phyloP scores from a whole-genome alignment of 2,888 invertebrate species.

The Enchytraeus crypticus region DNA sequence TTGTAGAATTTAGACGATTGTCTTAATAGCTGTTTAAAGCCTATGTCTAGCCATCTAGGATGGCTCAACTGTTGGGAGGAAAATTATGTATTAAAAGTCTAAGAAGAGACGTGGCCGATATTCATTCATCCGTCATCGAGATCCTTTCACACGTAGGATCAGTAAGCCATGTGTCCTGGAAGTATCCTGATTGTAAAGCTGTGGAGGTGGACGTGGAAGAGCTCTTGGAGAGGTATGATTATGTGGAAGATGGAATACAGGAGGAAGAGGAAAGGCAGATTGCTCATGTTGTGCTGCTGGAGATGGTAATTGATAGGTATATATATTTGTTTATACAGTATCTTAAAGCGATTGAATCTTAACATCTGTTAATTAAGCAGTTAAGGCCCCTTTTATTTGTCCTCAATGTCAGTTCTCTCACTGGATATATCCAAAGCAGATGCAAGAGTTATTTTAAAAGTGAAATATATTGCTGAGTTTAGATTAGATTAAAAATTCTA shows the following conservation, averaged over 20 bases:
- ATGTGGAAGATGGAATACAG: constrained; percentile 32
- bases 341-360: no score
- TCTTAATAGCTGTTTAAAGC: no score
- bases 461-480: no score
- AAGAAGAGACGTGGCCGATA: constrained; percentile 43
- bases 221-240: constrained; percentile 41
- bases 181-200: constrained; percentile 45
- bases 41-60: background rate
- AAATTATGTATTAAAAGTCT: constrained; percentile 41
- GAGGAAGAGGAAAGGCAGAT: constrained; percentile 44
- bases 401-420: no score
- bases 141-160: constrained; percentile 41
- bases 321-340: constrained; percentile 2
- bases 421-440: no score
- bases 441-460: no score
- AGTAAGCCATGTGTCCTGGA: constrained; percentile 45
- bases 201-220: constrained; percentile 43
- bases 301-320: constrained; percentile 48
- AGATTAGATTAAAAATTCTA: no score
- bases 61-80: constrained; percentile 25
- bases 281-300: constrained; percentile 46
- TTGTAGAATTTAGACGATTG: no score
- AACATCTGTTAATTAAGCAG: no score
- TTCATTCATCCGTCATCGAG: constrained; percentile 41
- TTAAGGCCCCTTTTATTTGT: no score